Evolutionary conservation across 64 coral and sea anemone species (phyloP).

Genomic region (Porites australiensis): DNA sequence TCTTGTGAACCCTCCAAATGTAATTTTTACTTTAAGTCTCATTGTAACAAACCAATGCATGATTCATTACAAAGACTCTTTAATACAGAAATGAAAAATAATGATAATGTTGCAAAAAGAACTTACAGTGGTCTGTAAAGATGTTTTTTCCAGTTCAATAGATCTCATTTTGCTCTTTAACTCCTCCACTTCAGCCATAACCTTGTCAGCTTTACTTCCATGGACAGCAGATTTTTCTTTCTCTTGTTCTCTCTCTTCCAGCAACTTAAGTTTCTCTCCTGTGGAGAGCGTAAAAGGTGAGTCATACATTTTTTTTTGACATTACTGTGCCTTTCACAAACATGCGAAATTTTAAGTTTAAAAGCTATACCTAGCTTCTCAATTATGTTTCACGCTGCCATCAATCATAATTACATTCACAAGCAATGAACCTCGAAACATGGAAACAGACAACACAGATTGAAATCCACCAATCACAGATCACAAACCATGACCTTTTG

Average conservation of each 20-base stretch:
- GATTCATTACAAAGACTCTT: neutral
- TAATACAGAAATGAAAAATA: neutral
- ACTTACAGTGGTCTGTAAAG: conserved; percentile 90
- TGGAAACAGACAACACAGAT: no score
- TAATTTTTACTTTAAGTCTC: no score
- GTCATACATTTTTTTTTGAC: neutral
- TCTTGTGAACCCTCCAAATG: neutral
- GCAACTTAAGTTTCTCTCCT: conserved; percentile 78
- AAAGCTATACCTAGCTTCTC: no score
- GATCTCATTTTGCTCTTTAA: conserved; percentile 84
- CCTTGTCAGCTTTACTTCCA: conserved; percentile 80
- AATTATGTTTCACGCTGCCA: no score
- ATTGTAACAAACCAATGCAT: no score
- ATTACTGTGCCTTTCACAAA: neutral
- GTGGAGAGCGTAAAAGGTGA: neutral
- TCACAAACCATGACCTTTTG: no score
- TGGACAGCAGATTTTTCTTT: conserved; percentile 77
- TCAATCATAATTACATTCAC: no score
- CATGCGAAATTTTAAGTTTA: no score
- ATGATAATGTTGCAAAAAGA: neutral
- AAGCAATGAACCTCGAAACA: no score
- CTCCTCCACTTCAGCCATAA: conserved; percentile 85
- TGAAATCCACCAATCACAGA: no score
- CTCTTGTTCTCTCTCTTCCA: conserved; percentile 86
- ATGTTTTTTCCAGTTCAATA: conserved; percentile 89